These are phyloP conservation scores for Ceraclea dissimilis DNA, from an alignment of 2,888 invertebrate species.

Conservation along the genomic window DNA sequence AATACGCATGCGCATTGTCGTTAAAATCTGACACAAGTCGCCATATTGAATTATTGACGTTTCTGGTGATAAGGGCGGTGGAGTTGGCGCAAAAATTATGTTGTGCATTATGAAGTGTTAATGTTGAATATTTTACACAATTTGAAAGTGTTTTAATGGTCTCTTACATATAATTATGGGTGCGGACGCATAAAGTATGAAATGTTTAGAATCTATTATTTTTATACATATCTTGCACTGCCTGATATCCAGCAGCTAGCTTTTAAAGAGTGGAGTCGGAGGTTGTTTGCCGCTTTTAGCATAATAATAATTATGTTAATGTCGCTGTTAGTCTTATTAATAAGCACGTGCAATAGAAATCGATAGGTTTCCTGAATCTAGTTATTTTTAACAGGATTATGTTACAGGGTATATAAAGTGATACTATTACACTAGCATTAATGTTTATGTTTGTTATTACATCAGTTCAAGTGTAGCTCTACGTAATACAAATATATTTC, in stretches of 20 bases:
- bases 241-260: too few relatives aligned
- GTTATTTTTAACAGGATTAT: slow-evolving; percentile 71
- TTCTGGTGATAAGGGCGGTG: slow-evolving; percentile 39
- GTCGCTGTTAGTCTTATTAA: slow-evolving; percentile 55
- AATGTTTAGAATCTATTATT: too few relatives aligned
- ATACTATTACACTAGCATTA: slow-evolving; percentile 54
- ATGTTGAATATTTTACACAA: too few relatives aligned
- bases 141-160: too few relatives aligned
- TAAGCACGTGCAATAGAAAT: slow-evolving; percentile 65
- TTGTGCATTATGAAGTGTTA: too few relatives aligned
- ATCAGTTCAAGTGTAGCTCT: slow-evolving; percentile 56
- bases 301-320: too few relatives aligned
- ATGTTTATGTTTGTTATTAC: slow-evolving; percentile 56
- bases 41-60: slow-evolving; percentile 51
- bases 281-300: too few relatives aligned
- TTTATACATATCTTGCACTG: too few relatives aligned
- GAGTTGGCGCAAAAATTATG: slow-evolving; percentile 55
- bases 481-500: too few relatives aligned
- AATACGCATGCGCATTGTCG: slow-evolving; percentile 29
- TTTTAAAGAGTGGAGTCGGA: too few relatives aligned
- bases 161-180: too few relatives aligned
- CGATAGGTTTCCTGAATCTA: slow-evolving; percentile 72
- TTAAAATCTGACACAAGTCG: slow-evolving; percentile 60
- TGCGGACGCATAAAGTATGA: too few relatives aligned
- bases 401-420: slow-evolving; percentile 53